Conservation (phyloP, 2,888 invertebrate species). For the Drosophila merina region DNA sequence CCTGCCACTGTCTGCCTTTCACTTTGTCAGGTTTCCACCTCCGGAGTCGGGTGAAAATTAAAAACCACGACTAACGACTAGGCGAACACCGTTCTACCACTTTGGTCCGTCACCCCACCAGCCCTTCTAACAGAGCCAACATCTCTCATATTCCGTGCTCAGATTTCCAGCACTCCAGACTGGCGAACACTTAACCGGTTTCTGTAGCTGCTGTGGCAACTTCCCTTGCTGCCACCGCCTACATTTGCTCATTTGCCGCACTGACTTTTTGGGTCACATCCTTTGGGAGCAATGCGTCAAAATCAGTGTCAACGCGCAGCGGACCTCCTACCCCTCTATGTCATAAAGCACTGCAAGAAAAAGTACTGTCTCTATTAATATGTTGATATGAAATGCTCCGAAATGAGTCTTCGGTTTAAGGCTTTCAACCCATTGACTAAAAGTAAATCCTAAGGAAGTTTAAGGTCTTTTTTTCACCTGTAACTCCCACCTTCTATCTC, state of each 20-base stretch:
- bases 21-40: conserved; percentile 57
- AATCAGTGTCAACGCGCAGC: conserved; percentile 82
- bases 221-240: conserved; percentile 52
- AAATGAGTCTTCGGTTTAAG: not conserved
- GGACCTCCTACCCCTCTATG: conserved; percentile 12
- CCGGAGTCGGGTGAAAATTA: conserved; percentile 32
- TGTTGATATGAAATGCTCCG: not conserved
- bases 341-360: conserved; percentile 6
- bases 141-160: conserved; percentile 70
- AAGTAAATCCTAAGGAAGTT: not conserved
- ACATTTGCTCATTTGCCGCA: conserved; percentile 77
- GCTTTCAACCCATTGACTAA: not conserved
- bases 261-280: conserved; percentile 81
- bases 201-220: conserved; percentile 26
- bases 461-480: not conserved
- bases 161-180: conserved; percentile 54
- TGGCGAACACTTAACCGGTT: conserved; percentile 72
- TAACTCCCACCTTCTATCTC: not conserved
- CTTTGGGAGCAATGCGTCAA: conserved; percentile 81
- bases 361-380: not conserved
- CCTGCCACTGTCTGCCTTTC: conserved; percentile 67
- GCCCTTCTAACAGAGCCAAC: conserved; percentile 51
- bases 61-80: conserved; percentile 43
- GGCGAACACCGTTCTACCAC: conserved; percentile 19
- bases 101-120: not conserved